Base-by-base conservation (phyloP, 2,888 invertebrate genomes). In the Nasonia oneida region DNA sequence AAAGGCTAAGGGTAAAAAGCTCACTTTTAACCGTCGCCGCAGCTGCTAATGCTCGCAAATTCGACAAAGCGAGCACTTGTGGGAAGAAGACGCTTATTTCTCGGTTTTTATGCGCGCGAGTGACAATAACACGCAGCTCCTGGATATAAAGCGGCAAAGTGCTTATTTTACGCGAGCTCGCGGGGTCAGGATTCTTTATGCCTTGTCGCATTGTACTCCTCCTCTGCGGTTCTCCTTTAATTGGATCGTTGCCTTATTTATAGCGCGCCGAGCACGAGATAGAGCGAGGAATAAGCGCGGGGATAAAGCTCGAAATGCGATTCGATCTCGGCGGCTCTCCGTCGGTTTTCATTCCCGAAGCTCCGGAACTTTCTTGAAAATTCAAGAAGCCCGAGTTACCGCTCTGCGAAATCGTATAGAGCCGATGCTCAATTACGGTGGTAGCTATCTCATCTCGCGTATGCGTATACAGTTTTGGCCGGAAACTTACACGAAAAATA, bases 181-280 rank as follows among this genome's bases (percentile, higher is more conserved):
- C 57, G 18, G 57, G 18, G 57, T n/a, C n/a, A 57, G 57, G 67
- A 67, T 67, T 67, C 33, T 67, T 67, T 67, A 67, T 67, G 15
- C 33, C 33, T 12, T 29, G n/a, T 29, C 29, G 29, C 67, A 12
- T 12, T 47, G 67, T 3, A 2, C 2, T 67, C 67, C 5, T 29
- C 29, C 29, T 5, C 64, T 64, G 64, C 33, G 23, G 67, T 67
- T 67, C 33, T 2, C 67, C 67, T 67, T 67, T 67, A 67, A 67
- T 67, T 67, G 67, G 67, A 33, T 67, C 67, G 67, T 67, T 67
- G 33, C 33, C 29, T 67, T 33, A 67, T 33, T 67, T 67, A 29
- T 14, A 8, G 57, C 23, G n/a, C 53, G 53, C 6, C 14, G 1
- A 2, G 33, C 10, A 14, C 3, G 33, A 29, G 67, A 14, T 1